Conservation (phyloP, 2,888 invertebrate species). For the Molanna angustata region DNA sequence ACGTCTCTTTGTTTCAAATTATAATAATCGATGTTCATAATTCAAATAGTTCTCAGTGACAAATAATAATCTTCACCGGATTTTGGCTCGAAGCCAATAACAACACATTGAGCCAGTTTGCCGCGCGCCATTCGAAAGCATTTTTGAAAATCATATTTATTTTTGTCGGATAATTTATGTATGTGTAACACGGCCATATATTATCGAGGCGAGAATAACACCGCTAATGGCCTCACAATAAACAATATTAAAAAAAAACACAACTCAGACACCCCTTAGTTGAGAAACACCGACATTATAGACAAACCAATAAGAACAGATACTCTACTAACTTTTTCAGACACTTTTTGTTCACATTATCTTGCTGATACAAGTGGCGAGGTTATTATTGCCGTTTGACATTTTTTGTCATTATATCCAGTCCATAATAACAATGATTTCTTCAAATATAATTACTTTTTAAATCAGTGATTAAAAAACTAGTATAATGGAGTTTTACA, state of each 20-base stretch:
- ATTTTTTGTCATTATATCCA: too few species aligned
- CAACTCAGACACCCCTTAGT: constrained; percentile 1
- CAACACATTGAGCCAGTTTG: too few species aligned
- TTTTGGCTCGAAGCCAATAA: constrained; percentile 14
- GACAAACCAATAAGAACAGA: too few species aligned
- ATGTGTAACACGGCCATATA: constrained; percentile 28
- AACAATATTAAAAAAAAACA: constrained; percentile 28
- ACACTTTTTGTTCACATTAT: too few species aligned
- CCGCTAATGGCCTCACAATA: constrained; percentile 28
- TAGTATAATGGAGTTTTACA: too few species aligned
- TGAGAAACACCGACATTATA: neutral
- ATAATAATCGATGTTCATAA: constrained; percentile 14
- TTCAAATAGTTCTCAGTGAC: constrained; percentile 20
- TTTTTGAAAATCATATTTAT: constrained; percentile 13
- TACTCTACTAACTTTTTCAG: too few species aligned
- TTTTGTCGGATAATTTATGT: constrained; percentile 25
- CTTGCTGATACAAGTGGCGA: too few species aligned
- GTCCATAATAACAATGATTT: too few species aligned
- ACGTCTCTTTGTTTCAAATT: constrained; percentile 20
- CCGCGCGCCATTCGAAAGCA: too few species aligned
- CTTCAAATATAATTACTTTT: too few species aligned
- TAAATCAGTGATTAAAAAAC: too few species aligned
- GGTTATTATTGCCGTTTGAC: too few species aligned
- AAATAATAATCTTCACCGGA: constrained; percentile 10
- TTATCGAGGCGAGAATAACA: constrained; percentile 21